phyloP scores from a whole-genome alignment of 2,797 vertebrate genomes.

The Phyllotis vaccarum region DNA sequence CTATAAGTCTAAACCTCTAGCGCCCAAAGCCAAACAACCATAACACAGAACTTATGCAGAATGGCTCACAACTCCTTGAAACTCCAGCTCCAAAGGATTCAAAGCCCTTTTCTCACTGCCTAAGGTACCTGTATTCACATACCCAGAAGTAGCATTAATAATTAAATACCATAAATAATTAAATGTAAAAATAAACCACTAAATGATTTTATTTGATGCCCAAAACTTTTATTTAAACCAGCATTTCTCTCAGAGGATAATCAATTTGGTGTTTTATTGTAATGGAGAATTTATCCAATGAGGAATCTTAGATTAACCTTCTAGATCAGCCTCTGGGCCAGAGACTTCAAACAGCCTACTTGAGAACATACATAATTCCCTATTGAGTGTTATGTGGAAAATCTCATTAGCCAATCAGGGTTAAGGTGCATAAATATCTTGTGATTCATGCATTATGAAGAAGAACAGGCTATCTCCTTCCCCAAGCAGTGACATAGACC shows the following conservation, averaged over 20 bases:
- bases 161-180: background rate
- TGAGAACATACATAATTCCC: background rate
- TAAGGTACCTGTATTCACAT: background rate
- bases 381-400: background rate
- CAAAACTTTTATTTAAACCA: constrained; percentile 51
- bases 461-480: background rate
- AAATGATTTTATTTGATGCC: background rate
- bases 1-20: no score
- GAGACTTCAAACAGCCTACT: background rate
- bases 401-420: background rate
- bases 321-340: background rate
- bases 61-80: background rate
- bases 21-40: no score
- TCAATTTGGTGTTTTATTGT: background rate
- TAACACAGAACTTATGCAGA: background rate
- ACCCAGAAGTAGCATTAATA: background rate
- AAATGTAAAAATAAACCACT: background rate
- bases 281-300: background rate
- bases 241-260: background rate
- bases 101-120: background rate
- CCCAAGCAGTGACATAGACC: no score
- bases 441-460: fast-evolving
- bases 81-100: background rate
- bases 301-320: background rate
- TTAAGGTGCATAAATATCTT: background rate